These are phyloP conservation scores for Oreochromis aureus DNA, from an alignment of 2,113 vertebrate species.

Conservation along the genomic window DNA sequence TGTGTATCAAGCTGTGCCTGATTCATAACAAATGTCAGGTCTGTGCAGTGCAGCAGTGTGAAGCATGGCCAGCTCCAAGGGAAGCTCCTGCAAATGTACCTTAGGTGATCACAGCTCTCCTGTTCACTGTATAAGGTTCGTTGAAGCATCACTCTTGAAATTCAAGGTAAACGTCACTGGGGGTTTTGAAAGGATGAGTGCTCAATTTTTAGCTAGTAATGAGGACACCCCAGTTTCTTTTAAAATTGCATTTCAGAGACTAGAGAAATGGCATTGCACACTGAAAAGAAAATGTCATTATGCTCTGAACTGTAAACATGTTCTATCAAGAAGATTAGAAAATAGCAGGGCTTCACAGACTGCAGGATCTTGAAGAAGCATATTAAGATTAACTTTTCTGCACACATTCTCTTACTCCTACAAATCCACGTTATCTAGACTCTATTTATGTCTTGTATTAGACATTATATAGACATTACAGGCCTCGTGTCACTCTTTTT, in stretches of 20 bases:
- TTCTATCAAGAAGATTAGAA: not conserved
- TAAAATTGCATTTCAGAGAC: not conserved
- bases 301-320: not conserved
- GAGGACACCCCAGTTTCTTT: not conserved
- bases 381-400: not conserved
- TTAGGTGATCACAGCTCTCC: not conserved
- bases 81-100: constrained; percentile 19
- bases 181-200: not conserved
- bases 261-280: not conserved
- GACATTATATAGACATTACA: not conserved
- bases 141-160: not conserved
- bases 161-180: not conserved
- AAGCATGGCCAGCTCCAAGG: constrained; percentile 8
- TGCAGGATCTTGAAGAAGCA: not conserved
- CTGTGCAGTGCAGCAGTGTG: constrained; percentile 19
- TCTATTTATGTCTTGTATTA: not conserved
- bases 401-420: not conserved
- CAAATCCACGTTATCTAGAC: not conserved
- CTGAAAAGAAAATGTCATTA: not conserved
- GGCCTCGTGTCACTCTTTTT: not conserved
- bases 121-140: not conserved
- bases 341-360: not conserved
- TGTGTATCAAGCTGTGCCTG: constrained; percentile 43
- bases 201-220: not conserved
- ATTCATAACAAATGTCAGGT: constrained; percentile 54